Percentiles rank a stretch among this genome's conserved stretches.
phyloP scores from a whole-genome alignment of 2,888 invertebrate genomes.

The Nephrotoma flavescens region DNA sequence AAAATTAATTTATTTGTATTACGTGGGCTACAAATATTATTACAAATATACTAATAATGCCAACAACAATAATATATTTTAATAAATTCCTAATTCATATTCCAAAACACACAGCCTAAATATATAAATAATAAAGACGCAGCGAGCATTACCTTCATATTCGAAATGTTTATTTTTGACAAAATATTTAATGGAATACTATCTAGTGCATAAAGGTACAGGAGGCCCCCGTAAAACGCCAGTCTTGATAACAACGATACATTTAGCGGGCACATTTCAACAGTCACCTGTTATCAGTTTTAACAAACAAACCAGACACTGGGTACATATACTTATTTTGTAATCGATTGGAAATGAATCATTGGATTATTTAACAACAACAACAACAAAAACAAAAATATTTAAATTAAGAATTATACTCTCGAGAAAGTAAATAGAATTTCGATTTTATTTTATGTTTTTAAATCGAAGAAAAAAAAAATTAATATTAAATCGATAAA shows the following conservation, averaged over 20 bases:
- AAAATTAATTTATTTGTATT: not conserved
- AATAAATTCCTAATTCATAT: not conserved
- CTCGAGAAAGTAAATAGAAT: not conserved
- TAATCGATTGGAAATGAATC: not conserved
- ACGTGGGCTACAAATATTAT: not conserved
- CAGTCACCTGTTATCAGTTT: not conserved
- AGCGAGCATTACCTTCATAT: not conserved
- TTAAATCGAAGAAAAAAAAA: not conserved
- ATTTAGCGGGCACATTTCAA: not conserved
- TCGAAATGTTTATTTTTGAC: not conserved
- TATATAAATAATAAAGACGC: not conserved
- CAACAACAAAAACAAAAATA: not conserved
- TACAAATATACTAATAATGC: not conserved
- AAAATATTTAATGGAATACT: not conserved
- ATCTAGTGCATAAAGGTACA: not conserved
- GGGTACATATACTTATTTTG: not conserved
- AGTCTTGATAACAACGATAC: not conserved
- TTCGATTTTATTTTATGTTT: not conserved
- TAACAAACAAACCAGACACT: not conserved
- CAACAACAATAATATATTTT: not conserved
- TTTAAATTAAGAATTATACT: not conserved
- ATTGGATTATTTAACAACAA: not conserved
- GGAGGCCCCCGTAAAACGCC: not conserved
- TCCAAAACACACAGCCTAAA: not conserved
- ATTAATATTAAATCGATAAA: not conserved